Conservation (phyloP, 2,113 vertebrate genomes). For the Solea senegalensis region DNA sequence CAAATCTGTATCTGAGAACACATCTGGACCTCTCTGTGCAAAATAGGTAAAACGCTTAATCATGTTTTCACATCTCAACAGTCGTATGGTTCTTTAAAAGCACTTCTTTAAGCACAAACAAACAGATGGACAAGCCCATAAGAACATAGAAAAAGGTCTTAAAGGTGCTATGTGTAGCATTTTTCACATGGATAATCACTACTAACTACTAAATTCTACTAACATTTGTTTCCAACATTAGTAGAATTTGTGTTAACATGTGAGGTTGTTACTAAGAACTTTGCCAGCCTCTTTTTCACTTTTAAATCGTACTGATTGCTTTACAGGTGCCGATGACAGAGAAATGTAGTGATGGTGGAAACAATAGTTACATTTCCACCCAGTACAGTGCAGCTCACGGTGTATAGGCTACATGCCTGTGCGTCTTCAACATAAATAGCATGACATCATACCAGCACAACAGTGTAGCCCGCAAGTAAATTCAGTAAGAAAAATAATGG, state of each 20-base stretch:
- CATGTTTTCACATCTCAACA: constrained; percentile 69
- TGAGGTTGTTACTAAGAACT: neutral
- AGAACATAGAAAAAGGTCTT: constrained; percentile 58
- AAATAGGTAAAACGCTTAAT: constrained; percentile 69
- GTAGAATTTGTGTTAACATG: constrained; percentile 26
- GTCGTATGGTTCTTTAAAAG: constrained; percentile 80
- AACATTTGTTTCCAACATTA: constrained; percentile 14
- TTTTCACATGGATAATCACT: constrained; percentile 13
- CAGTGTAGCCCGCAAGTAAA: too few species aligned
- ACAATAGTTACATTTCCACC: too few species aligned
- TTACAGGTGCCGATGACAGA: constrained; percentile 3
- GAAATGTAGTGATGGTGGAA: too few species aligned
- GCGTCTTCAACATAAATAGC: too few species aligned
- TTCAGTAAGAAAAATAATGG: too few species aligned
- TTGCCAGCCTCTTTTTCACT: neutral
- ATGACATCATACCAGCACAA: too few species aligned
- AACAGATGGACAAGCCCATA: constrained; percentile 70
- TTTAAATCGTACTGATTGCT: neutral
- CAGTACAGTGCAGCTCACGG: too few species aligned
- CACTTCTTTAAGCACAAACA: constrained; percentile 77
- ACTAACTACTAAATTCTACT: too few species aligned
- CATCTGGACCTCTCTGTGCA: constrained; percentile 64
- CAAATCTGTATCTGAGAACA: constrained; percentile 44
- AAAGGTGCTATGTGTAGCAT: constrained; percentile 51
- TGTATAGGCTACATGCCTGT: too few species aligned